phyloP scores from a whole-genome alignment of 2,113 vertebrate species.

The Carlito syrichta region DNA sequence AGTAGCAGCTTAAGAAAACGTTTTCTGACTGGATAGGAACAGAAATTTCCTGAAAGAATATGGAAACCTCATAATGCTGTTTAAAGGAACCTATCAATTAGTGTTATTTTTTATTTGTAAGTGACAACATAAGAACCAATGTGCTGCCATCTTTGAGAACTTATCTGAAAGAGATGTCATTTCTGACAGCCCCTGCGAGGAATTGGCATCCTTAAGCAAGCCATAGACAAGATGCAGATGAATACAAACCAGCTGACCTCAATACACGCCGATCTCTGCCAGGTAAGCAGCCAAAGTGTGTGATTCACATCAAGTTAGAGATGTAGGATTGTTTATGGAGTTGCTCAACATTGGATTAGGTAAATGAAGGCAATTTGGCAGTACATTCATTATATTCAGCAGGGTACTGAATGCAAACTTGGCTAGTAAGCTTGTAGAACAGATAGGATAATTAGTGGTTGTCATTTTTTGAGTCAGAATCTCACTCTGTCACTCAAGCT shows the following conservation, averaged over 20 bases:
- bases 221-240: slow-evolving; percentile 99
- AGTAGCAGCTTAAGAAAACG: neutral
- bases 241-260: slow-evolving; percentile 99
- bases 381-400: neutral
- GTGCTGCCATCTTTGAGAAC: slow-evolving; percentile 84
- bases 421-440: neutral
- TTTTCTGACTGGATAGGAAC: slow-evolving; percentile 43
- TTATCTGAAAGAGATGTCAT: slow-evolving; percentile 84
- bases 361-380: neutral
- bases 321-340: neutral
- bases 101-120: slow-evolving; percentile 85
- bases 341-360: neutral
- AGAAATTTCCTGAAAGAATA: slow-evolving; percentile 67
- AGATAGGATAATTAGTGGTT: neutral
- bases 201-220: slow-evolving; percentile 96
- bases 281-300: slow-evolving; percentile 83
- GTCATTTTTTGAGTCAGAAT: neutral
- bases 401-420: neutral
- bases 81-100: slow-evolving; percentile 83
- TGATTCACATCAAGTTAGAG: neutral
- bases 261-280: slow-evolving; percentile 98
- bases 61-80: slow-evolving; percentile 73
- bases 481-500: neutral
- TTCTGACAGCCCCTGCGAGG: slow-evolving; percentile 95
- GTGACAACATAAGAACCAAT: slow-evolving; percentile 84